These are phyloP conservation scores for Thermophis baileyi DNA, from an alignment of 2,113 vertebrate genomes.

Conservation along the genomic window DNA sequence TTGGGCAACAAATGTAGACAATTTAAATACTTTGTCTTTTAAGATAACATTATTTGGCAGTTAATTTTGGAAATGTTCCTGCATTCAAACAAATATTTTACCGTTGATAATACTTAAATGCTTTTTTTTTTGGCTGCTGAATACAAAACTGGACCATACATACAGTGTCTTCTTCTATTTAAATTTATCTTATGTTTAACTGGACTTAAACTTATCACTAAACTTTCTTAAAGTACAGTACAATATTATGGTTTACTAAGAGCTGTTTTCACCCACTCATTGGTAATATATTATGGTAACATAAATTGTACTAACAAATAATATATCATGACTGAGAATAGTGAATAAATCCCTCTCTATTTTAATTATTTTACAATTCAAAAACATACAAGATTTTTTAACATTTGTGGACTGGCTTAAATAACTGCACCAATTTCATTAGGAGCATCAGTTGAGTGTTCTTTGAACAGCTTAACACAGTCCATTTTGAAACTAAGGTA, in stretches of 20 bases:
- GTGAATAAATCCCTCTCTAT: not conserved
- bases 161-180: slow-evolving; percentile 56
- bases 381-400: not conserved
- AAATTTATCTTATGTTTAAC: slow-evolving; percentile 53
- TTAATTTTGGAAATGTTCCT: slow-evolving; percentile 52
- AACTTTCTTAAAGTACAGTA: not conserved
- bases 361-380: not conserved
- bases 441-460: not conserved
- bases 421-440: not conserved
- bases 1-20: slow-evolving; percentile 52
- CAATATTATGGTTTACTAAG: not conserved
- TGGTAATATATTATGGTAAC: not conserved
- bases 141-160: slow-evolving; percentile 29
- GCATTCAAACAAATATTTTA: slow-evolving; percentile 58
- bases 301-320: not conserved
- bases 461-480: not conserved
- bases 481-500: not conserved
- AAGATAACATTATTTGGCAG: slow-evolving; percentile 55
- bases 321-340: not conserved
- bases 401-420: not conserved
- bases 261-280: not conserved
- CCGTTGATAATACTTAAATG: slow-evolving; percentile 29
- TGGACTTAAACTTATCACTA: slow-evolving; percentile 19
- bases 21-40: slow-evolving; percentile 62
- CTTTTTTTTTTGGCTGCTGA: slow-evolving; percentile 40